Conservation (phyloP, 2,888 invertebrate genomes). For the Abrostola tripartita region DNA sequence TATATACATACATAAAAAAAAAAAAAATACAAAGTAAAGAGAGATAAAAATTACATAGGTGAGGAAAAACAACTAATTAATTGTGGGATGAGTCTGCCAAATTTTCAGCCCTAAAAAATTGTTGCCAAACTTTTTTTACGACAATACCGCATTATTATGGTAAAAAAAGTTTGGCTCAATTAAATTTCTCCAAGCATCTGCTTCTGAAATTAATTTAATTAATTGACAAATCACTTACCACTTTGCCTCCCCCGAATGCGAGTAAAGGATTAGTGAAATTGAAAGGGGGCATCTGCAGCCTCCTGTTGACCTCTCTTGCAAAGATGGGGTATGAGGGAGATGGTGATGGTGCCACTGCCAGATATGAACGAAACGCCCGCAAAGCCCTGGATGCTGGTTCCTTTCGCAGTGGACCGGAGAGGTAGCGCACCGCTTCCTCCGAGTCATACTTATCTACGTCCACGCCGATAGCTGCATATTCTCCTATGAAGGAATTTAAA, state of each 20-base stretch:
- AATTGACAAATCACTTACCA: slow-evolving; percentile 81
- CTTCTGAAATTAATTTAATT: too few species aligned
- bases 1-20: too few species aligned
- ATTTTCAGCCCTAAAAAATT: too few species aligned
- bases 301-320: slow-evolving; percentile 92
- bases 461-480: slow-evolving; percentile 97
- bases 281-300: slow-evolving; percentile 95
- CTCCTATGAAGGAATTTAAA: slow-evolving; percentile 87
- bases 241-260: slow-evolving; percentile 91
- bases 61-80: too few species aligned
- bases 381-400: slow-evolving; percentile 89
- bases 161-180: background rate
- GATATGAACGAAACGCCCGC: slow-evolving; percentile 93
- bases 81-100: too few species aligned
- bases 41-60: too few species aligned
- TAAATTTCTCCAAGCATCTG: slow-evolving; percentile 10
- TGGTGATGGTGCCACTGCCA: slow-evolving; percentile 94
- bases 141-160: too few species aligned
- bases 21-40: too few species aligned
- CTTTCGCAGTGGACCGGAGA: slow-evolving; percentile 92
- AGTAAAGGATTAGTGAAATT: slow-evolving; percentile 94
- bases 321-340: slow-evolving; percentile 92
- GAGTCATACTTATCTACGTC: slow-evolving; percentile 96
- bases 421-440: slow-evolving; percentile 92
- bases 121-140: too few species aligned